Evolutionary conservation across 2,888 invertebrate genomes (phyloP).

Genomic region (Eupelmus urozonus): DNA sequence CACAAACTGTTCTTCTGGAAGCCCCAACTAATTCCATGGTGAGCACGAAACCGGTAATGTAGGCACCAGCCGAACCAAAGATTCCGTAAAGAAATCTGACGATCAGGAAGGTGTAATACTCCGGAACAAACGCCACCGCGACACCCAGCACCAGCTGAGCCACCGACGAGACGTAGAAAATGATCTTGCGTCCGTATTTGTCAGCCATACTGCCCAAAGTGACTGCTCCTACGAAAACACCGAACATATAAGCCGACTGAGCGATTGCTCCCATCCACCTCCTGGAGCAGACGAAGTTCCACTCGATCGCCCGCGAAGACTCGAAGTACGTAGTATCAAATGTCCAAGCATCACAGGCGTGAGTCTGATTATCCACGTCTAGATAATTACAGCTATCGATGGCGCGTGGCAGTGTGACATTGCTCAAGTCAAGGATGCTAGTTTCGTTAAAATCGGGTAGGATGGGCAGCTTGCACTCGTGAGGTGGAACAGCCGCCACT

Average conservation of each 20-base stretch:
- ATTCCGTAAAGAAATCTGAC: conserved; percentile 87
- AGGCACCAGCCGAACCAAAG: conserved; percentile 89
- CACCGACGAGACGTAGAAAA: conserved; percentile 87
- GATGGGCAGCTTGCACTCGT: conserved; percentile 73
- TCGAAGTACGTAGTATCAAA: conserved; percentile 86
- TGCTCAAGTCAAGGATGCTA: neutral
- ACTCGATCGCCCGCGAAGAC: conserved; percentile 88
- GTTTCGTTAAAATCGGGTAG: conserved; percentile 13
- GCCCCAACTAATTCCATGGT: conserved; percentile 92
- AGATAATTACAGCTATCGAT: conserved; percentile 82
- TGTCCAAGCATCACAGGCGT: conserved; percentile 81
- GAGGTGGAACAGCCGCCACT: conserved; percentile 88
- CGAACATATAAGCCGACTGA: conserved; percentile 89
- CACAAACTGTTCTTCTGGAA: conserved; percentile 87
- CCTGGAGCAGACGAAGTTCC: conserved; percentile 88
- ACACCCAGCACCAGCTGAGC: conserved; percentile 84
- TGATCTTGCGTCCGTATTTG: conserved; percentile 87
- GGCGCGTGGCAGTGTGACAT: conserved; percentile 38
- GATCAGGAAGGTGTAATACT: conserved; percentile 85
- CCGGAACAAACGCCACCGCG: conserved; percentile 86
- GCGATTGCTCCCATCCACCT: conserved; percentile 90
- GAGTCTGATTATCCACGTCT: conserved; percentile 70
- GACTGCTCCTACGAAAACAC: conserved; percentile 89
- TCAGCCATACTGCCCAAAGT: conserved; percentile 88
- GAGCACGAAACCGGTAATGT: conserved; percentile 82